phyloP scores from a whole-genome alignment of 1,140 invertebrate genomes.

The Drosophila lowei region DNA sequence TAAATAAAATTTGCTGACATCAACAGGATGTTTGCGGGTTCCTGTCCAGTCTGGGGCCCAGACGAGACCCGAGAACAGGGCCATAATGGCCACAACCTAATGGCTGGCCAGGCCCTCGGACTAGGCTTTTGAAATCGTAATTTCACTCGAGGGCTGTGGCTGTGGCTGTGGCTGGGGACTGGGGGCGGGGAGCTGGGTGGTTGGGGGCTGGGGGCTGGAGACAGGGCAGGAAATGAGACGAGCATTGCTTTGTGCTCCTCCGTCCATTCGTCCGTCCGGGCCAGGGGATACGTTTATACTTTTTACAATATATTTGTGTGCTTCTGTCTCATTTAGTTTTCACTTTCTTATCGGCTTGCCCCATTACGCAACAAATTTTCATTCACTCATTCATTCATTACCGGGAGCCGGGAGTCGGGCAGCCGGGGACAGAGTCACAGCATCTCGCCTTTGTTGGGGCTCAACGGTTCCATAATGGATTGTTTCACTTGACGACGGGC shows the following conservation, averaged over 20 bases:
- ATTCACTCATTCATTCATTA: slow-evolving; percentile 10
- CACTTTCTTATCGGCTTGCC: slow-evolving; percentile 61
- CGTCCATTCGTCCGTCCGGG: too few relatives aligned
- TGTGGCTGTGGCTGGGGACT: background rate
- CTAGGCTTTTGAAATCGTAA: slow-evolving; percentile 58
- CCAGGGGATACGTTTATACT: slow-evolving; percentile 38
- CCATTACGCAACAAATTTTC: slow-evolving; percentile 64
- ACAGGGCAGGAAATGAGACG: slow-evolving; percentile 57
- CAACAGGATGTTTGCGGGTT: slow-evolving; percentile 79
- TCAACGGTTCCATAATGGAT: slow-evolving; percentile 61
- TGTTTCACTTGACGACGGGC: slow-evolving; percentile 41
- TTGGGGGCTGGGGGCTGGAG: background rate
- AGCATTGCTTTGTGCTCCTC: slow-evolving; percentile 38
- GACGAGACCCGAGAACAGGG: slow-evolving; percentile 3
- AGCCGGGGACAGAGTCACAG: slow-evolving; percentile 9
- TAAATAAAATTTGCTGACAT: slow-evolving; percentile 82
- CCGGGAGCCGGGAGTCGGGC: background rate
- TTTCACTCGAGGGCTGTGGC: slow-evolving; percentile 27
- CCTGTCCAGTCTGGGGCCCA: slow-evolving; percentile 31
- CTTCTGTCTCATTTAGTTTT: slow-evolving; percentile 64
- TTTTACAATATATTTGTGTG: slow-evolving; percentile 60
- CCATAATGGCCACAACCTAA: slow-evolving; percentile 61
- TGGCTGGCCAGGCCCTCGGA: slow-evolving; percentile 41
- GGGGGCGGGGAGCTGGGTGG: background rate
- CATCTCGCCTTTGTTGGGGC: slow-evolving; percentile 8